These are phyloP conservation scores for Saimiri boliviensis DNA, from an alignment of 2,113 vertebrate species.

Conservation along the genomic window DNA sequence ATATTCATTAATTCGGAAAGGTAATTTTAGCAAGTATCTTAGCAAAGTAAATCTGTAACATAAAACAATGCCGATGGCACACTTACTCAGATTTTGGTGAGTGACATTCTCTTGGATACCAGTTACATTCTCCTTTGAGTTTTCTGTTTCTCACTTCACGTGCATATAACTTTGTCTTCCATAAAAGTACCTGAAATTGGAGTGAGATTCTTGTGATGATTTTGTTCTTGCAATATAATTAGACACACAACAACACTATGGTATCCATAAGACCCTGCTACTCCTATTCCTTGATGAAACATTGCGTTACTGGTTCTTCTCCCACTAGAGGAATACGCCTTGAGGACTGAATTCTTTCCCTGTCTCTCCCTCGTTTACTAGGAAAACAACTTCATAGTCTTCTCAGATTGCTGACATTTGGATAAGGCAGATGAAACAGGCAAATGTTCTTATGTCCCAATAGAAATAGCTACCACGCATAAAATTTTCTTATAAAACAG, in stretches of 20 bases:
- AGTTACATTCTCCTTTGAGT: not conserved
- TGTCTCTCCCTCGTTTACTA: not conserved
- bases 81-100: not conserved
- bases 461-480: not conserved
- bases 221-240: slow-evolving; percentile 1
- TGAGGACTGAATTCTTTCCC: not conserved
- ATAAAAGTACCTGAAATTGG: not conserved
- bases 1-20: not conserved
- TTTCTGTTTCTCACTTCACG: slow-evolving; percentile 1
- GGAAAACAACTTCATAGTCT: not conserved
- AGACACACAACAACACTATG: not conserved
- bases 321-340: not conserved
- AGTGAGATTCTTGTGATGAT: not conserved
- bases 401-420: not conserved
- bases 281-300: not conserved
- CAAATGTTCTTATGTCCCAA: not conserved
- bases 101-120: not conserved
- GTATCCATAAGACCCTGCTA: not conserved
- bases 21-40: not conserved
- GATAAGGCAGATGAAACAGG: not conserved
- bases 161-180: not conserved
- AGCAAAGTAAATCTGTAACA: not conserved
- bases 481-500: slow-evolving; percentile 42
- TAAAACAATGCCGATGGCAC: not conserved
- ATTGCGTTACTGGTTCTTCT: not conserved